Percentiles rank a stretch among this genome's conserved stretches.
phyloP scores from a whole-genome alignment of 2,888 invertebrate genomes.

The Patella caerulea region DNA sequence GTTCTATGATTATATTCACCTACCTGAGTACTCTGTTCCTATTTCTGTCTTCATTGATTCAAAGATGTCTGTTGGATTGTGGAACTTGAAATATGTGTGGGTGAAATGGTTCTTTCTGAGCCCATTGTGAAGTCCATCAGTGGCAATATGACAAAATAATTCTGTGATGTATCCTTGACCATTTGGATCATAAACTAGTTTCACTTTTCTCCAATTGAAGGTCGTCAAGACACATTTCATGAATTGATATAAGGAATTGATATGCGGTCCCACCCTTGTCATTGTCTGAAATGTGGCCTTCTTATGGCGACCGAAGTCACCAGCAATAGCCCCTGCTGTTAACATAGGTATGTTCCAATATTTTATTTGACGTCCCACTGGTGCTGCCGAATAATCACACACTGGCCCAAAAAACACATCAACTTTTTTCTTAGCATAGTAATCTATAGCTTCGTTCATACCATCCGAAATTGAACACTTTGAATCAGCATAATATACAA shows the following conservation, averaged over 20 bases:
- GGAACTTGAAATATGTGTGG: slow-evolving; percentile 31
- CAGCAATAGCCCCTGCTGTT: slow-evolving; percentile 73
- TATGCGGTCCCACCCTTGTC: slow-evolving; percentile 72
- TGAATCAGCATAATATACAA: slow-evolving; percentile 40
- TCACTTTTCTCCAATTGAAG: slow-evolving; percentile 33
- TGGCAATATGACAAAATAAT: slow-evolving; percentile 38
- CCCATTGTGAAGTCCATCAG: slow-evolving; percentile 29
- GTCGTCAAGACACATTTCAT: background rate
- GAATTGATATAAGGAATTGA: slow-evolving; percentile 19
- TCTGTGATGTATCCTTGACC: slow-evolving; percentile 33
- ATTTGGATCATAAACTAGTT: slow-evolving; percentile 34
- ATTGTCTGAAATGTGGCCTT: slow-evolving; percentile 79
- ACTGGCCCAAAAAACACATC: slow-evolving; percentile 67
- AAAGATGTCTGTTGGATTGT: slow-evolving; percentile 14
- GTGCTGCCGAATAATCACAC: slow-evolving; percentile 82
- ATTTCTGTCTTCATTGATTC: slow-evolving; percentile 22
- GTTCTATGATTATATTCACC: background rate
- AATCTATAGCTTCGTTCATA: slow-evolving; percentile 60
- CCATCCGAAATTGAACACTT: slow-evolving; percentile 55
- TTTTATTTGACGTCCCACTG: slow-evolving; percentile 81
- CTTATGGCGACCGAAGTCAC: slow-evolving; percentile 45
- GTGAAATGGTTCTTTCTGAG: slow-evolving; percentile 20
- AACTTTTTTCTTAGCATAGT: slow-evolving; percentile 51
- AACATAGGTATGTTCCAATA: slow-evolving; percentile 91
- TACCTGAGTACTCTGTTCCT: slow-evolving; percentile 30